Evolutionary conservation across 1,140 invertebrate genomes (phyloP).

Genomic region (Nebria ingens): DNA sequence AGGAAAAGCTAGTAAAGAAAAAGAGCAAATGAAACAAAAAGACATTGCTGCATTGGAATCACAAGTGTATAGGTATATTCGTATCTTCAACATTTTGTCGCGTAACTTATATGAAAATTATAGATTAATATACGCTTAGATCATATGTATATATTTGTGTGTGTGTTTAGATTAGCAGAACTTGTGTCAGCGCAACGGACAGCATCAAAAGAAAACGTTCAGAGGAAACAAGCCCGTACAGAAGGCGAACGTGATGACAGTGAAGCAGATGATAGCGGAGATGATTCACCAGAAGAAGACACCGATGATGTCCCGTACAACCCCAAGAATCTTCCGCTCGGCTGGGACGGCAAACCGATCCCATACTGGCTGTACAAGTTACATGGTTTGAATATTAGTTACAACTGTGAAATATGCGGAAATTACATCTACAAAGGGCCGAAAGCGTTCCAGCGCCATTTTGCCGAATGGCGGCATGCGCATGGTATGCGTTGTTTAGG

Average conservation of each 20-base stretch:
- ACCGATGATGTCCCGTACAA: slow-evolving; percentile 93
- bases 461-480: slow-evolving; percentile 98
- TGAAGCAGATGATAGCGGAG: slow-evolving; percentile 79
- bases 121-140: not conserved
- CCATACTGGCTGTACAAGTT: slow-evolving; percentile 99
- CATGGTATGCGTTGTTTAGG: slow-evolving; percentile 98
- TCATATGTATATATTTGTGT: not conserved
- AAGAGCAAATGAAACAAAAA: slow-evolving; percentile 63
- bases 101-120: no score
- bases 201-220: slow-evolving; percentile 95
- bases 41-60: slow-evolving; percentile 80
- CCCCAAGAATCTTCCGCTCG: slow-evolving; percentile 96
- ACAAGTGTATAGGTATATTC: slow-evolving; percentile 64
- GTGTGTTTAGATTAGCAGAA: slow-evolving; percentile 55
- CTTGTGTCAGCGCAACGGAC: slow-evolving; percentile 71
- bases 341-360: slow-evolving; percentile 99
- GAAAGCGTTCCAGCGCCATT: slow-evolving; percentile 99
- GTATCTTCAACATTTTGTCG: no score
- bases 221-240: slow-evolving; percentile 93
- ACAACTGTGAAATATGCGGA: slow-evolving; percentile 99
- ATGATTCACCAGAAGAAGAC: slow-evolving; percentile 79
- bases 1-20: slow-evolving; percentile 53
- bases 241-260: slow-evolving; percentile 90
- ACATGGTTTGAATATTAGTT: slow-evolving; percentile 97
- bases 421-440: slow-evolving; percentile 99